Base-by-base conservation (phyloP, 2,888 invertebrate genomes). In the Athalia circularis region DNA sequence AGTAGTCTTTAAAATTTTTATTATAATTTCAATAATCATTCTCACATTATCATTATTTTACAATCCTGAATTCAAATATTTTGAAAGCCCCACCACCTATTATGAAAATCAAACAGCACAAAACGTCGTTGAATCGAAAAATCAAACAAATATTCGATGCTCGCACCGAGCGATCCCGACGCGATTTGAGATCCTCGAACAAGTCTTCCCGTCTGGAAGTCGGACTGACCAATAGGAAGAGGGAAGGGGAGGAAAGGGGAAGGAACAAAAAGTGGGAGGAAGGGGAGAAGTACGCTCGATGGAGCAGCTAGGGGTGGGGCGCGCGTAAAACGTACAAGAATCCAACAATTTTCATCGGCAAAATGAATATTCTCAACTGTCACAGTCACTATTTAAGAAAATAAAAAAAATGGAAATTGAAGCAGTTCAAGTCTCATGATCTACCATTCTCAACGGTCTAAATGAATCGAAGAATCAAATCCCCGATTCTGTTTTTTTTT, bases 271-370 rank as follows among this genome's bases (percentile, higher is more conserved):
- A 47, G 47, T n/a, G 7, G n/a, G 8, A 15, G 48, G 48, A 3
- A 5, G 13, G 8, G 8, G 7, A 2, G 48, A 9, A 2, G 68
- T 50, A 52, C 68, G 68, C 68, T 43, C 29, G 54, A 68, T 54
- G 68, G 68, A 68, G 29, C 29, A 54, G 13, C 54, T n/a, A 50
- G 68, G 68, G 52, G 68, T 50, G 68, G 54, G 52, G 68, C 68
- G 68, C 68, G 68, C 47, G 68, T 68, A 54, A 68, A 68, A 50
- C 54, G 29, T 68, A 50, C 47, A 54, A 1, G 29, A 6, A 54
- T 68, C 11, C 5, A 61, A 6, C n/a, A n/a, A 61, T 11, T 3
- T 6, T 61, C 11, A n/a, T 61, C 11, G 4, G n/a, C 11, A 61
- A 61, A n/a, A 61, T 13, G 61, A 6, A 61, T 13, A 29, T 29